These are phyloP conservation scores for Nansenia antarctica DNA, from an alignment of 2,113 vertebrate species.

Conservation along the genomic window DNA sequence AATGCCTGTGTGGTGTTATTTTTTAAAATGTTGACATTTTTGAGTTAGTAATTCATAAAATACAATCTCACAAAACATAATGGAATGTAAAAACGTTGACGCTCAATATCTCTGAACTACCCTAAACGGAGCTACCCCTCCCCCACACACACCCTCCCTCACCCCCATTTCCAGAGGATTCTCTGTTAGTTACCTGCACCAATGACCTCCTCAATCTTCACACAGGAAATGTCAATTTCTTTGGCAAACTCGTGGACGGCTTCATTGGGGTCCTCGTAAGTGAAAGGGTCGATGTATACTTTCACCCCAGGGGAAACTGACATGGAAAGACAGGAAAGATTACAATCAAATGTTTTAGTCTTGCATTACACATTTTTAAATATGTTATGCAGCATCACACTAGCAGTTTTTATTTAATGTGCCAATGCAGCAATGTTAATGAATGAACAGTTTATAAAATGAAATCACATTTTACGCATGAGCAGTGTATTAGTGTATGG, in stretches of 20 bases:
- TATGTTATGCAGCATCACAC: background rate
- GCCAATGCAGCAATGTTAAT: background rate
- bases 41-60: too few relatives aligned
- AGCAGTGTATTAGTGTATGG: background rate
- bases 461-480: background rate
- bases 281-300: slow-evolving; percentile 98
- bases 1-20: too few relatives aligned
- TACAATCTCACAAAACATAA: too few relatives aligned
- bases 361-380: too few relatives aligned
- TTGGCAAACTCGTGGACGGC: slow-evolving; percentile 96
- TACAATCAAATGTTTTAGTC: too few relatives aligned
- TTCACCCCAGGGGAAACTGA: slow-evolving; percentile 95
- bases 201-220: slow-evolving; percentile 99
- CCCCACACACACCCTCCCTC: slow-evolving; percentile 27
- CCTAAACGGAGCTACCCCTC: too few relatives aligned
- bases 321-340: background rate
- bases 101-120: too few relatives aligned
- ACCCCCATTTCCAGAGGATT: slow-evolving; percentile 2
- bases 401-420: background rate
- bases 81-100: too few relatives aligned
- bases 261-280: slow-evolving; percentile 97
- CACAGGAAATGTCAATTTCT: slow-evolving; percentile 97
- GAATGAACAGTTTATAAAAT: background rate
- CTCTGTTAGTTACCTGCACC: slow-evolving; percentile 86
- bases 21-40: too few relatives aligned